These are phyloP conservation scores for Varecia variegata DNA, from an alignment of 2,797 vertebrate genomes.

Conservation along the genomic window DNA sequence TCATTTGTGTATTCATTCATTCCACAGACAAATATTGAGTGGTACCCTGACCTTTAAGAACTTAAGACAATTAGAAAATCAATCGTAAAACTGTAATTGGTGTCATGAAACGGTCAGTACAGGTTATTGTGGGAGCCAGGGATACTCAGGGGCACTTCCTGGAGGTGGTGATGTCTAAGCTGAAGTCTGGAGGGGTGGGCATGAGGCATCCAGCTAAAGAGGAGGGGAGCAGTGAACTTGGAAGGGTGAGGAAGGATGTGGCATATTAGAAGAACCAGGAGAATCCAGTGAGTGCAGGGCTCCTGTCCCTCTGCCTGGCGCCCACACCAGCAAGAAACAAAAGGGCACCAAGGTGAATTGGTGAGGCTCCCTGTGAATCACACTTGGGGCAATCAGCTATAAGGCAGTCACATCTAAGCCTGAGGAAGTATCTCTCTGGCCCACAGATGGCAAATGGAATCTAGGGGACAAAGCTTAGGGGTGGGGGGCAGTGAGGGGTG, in stretches of 20 bases:
- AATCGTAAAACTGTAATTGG: background rate
- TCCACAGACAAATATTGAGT: background rate
- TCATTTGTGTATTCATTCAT: background rate
- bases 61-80: background rate
- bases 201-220: background rate
- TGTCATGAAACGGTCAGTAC: background rate
- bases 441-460: background rate
- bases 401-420: background rate
- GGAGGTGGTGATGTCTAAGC: background rate
- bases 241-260: background rate
- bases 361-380: background rate
- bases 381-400: background rate
- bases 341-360: background rate
- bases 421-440: background rate
- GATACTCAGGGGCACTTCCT: background rate
- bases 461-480: background rate
- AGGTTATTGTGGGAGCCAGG: background rate
- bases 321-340: background rate
- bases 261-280: background rate
- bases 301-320: background rate
- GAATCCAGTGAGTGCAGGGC: background rate
- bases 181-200: background rate
- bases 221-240: background rate
- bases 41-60: background rate
- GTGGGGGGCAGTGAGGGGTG: background rate